Percentiles rank a stretch among this genome's conserved stretches.
Evolutionary conservation across 2,888 invertebrate species (phyloP).

Genomic region (Opisthograptis luteolata): DNA sequence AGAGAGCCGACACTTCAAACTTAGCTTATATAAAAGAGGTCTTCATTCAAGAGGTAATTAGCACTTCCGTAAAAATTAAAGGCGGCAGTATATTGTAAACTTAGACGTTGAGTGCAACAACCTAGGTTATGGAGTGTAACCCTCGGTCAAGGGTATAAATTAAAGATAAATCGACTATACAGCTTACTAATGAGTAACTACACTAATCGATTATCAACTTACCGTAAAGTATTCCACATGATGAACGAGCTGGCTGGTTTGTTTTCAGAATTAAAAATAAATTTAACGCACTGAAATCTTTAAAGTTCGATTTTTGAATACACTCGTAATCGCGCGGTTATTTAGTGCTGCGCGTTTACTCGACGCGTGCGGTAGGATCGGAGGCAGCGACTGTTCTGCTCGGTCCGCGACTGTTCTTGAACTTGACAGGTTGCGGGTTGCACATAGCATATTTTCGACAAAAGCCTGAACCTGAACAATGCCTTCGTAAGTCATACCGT

Average conservation of each 20-base stretch:
- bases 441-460: constrained; percentile 68
- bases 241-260: constrained; percentile 45
- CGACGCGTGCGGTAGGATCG: constrained; percentile 51
- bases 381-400: constrained; percentile 70
- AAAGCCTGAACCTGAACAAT: constrained; percentile 41
- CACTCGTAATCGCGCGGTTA: constrained; percentile 53
- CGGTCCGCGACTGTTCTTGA: constrained; percentile 65
- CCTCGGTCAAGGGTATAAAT: constrained; percentile 54
- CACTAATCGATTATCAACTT: constrained; percentile 46
- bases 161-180: constrained; percentile 43
- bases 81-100: constrained; percentile 43
- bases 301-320: constrained; percentile 49
- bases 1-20: constrained; percentile 14
- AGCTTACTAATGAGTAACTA: constrained; percentile 36
- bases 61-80: constrained; percentile 49
- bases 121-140: constrained; percentile 49
- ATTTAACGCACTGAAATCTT: constrained; percentile 42
- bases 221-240: constrained; percentile 76
- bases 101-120: constrained; percentile 50
- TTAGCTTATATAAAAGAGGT: constrained; percentile 26
- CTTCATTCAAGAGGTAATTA: constrained; percentile 45
- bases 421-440: constrained; percentile 73
- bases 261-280: constrained; percentile 41
- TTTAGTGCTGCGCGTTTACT: constrained; percentile 37
- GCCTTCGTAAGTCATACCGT: constrained; percentile 29